phyloP scores from a whole-genome alignment of 2,797 vertebrate genomes.

The Notolepis coatsorum region DNA sequence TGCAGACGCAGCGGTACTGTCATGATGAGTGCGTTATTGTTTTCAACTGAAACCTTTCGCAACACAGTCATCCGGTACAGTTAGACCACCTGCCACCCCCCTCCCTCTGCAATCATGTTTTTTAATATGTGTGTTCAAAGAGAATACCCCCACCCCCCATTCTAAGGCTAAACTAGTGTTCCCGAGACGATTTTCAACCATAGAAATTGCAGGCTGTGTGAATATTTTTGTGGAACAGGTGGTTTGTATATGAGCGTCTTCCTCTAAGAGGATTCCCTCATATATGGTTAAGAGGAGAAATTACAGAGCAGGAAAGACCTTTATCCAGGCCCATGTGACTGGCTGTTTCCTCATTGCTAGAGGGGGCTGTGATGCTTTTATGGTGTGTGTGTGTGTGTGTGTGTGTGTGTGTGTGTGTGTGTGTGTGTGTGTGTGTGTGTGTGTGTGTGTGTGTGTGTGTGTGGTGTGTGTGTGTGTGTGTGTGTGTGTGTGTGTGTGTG shows the following conservation, averaged over 20 bases:
- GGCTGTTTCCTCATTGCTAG: constrained; percentile 27
- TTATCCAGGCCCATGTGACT: constrained; percentile 1
- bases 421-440: background rate
- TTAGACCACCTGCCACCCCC: no score
- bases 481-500: background rate
- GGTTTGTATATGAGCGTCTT: constrained; percentile 38
- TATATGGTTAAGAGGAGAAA: constrained; percentile 42
- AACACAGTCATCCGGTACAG: no score
- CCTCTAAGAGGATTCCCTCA: constrained; percentile 11
- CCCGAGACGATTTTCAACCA: constrained; percentile 6
- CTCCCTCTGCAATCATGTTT: constrained; percentile 46
- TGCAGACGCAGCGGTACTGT: background rate
- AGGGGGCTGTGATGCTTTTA: background rate
- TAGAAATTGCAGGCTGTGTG: constrained; percentile 61
- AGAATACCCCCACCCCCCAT: constrained; percentile 22
- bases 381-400: no score
- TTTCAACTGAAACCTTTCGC: no score
- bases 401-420: background rate
- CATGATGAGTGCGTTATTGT: no score
- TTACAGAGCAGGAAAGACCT: constrained; percentile 57
- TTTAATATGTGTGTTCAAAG: constrained; percentile 60
- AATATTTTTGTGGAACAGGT: constrained; percentile 57
- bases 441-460: background rate
- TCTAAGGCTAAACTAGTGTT: constrained; percentile 29
- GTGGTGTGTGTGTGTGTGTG: no score